Evolutionary conservation across 64 coral and sea anemone genomes (phyloP), one percentile per base, ranked within the genome.

Genomic region (Dendronephthya gigantea): DNA sequence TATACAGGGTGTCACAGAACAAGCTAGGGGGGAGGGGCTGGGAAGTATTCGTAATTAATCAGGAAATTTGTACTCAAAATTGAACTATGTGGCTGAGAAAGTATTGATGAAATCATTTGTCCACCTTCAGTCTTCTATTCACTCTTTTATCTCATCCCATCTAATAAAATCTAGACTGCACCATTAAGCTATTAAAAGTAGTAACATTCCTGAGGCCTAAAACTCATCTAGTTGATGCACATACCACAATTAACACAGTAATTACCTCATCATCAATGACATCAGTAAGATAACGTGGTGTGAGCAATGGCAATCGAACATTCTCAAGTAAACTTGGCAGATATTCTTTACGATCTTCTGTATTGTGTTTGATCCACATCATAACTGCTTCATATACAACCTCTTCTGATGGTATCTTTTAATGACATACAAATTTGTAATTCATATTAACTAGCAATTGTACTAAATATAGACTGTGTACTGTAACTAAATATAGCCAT

Each of bases 281-380:
- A 83, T 97, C 94, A 36, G 94, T 97, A 45, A 97, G 86, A 38
- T 93, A 97, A 11, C 89, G 90, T 87, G 94, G 94, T 2, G 94
- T 91, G 13, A 97, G 90, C n/a, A 97, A 87, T 13, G 94, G 94
- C 50, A 97, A 66, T 1, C 94, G 87, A 48, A 97, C 70, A 66
- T 87, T 88, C 41, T 88, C 49, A 31, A 97, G 65, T 39, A 97
- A 84, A 37, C 84, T 68, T 87, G 94, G 87, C 8, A 97, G 68
- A 48, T 68, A 35, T 16, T 83, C 87, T 40, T 89, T 93, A 39
- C 94, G 86, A 28, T 91, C 33, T 35, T 85, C 88, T 72, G 89
- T 82, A 36, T 97, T 87, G 70, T 97, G 89, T 15, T 87, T 91
- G n/a, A 97, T 89, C 94, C 94, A 97, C 34, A 83, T 83, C 43